Base-by-base conservation (phyloP, 2,797 vertebrate genomes). In the Neosalanx taihuensis region DNA sequence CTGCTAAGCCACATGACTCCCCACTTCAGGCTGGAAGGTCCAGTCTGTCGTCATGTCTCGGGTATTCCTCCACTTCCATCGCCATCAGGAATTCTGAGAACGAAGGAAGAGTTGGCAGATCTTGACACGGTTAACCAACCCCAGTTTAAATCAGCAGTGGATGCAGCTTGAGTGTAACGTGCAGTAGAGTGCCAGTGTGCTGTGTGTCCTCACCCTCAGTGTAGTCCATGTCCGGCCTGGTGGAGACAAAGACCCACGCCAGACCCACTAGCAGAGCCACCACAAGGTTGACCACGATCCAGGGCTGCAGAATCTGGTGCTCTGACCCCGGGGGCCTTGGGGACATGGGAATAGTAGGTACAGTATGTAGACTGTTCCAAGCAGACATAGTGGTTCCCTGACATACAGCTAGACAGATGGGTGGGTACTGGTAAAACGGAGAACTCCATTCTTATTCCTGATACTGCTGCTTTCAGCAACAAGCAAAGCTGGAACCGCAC, bases 241-340 rank as follows among this genome's bases (percentile, higher is more conserved):
- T 95, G 65, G 95, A 95, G 74, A 98, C 81, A 65, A 98, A 94
- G 2, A 96, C 90, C 96, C 96, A 99, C 67, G 95, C 95, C 77
- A 97, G 70, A 15, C 95, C 95, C 79, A 95, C 95, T 75, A 98
- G 77, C 82, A 99, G 78, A n/a, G 95, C 92, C 74, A 95, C 90
- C 62, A 94, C 91, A 5, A 96, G 87, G 85, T 95, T 95, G 71
- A 96, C 89, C 68, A 94, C 90, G 64, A 95, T 84, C 95, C 95
- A 96, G 0, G 94, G 93, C 76, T 92, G 87, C 69, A 96, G 88
- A 81, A 93, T 86, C 85, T 95, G 94, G 80, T 80, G 79, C 63
- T 92, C 91, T 67, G 81, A 77, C 70, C 84, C 87, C 64, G 89
- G 85, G 1, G 26, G 83, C 94, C 93, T 95, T 77, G 26, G 64